Percentiles rank a stretch among this genome's conserved stretches.
These are phyloP conservation scores for Bungarus multicinctus DNA, from an alignment of 2,113 vertebrate species.

Conservation along the genomic window DNA sequence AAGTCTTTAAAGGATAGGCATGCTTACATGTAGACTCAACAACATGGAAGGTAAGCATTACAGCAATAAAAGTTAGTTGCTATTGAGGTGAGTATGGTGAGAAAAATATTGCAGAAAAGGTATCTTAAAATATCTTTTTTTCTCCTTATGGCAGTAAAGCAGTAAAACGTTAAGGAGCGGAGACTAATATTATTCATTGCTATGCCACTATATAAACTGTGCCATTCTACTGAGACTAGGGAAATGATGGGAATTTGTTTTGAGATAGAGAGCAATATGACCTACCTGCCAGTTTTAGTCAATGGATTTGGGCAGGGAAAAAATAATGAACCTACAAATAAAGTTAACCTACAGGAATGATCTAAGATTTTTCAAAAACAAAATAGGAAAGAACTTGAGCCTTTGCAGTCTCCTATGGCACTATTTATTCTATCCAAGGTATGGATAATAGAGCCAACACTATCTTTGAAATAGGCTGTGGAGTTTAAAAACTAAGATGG, in stretches of 20 bases:
- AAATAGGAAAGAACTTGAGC: not conserved
- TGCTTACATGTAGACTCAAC: not conserved
- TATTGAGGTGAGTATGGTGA: not conserved
- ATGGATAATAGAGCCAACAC: not conserved
- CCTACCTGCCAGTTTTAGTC: not conserved
- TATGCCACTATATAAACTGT: not conserved
- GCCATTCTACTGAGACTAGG: no score
- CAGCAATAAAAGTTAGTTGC: not conserved
- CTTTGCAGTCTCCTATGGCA: not conserved
- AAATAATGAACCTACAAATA: not conserved
- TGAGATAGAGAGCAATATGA: not conserved
- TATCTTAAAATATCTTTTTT: not conserved
- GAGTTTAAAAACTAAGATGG: not conserved
- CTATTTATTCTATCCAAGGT: not conserved
- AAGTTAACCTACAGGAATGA: not conserved
- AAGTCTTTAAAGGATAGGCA: not conserved
- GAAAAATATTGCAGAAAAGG: not conserved
- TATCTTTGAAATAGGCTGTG: not conserved
- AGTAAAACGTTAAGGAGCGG: not conserved
- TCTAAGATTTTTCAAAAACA: not conserved
- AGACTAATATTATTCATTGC: not conserved
- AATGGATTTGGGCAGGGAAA: not conserved
- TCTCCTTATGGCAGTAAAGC: not conserved
- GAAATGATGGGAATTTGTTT: not conserved
- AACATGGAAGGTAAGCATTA: not conserved